Evolutionary conservation across 2,113 vertebrate species (phyloP).

Genomic region (Lophura nycthemera): DNA sequence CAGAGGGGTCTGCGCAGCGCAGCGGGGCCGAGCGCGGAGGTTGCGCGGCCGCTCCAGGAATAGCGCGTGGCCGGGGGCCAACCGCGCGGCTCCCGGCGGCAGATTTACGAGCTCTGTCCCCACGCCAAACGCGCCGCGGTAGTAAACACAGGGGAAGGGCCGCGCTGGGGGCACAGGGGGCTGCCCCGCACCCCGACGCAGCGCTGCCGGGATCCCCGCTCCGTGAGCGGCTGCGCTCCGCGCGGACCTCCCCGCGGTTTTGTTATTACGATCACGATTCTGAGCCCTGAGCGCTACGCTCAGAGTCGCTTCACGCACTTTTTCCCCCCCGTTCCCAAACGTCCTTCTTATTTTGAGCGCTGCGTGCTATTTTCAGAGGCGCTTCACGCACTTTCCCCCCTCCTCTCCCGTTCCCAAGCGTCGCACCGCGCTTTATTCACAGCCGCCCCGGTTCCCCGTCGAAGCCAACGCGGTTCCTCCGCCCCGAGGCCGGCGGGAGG

Average conservation of each 20-base stretch:
- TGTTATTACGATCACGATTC: too few relatives aligned
- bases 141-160: constrained; percentile 75
- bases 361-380: too few relatives aligned
- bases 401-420: neutral
- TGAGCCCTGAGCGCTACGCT: too few relatives aligned
- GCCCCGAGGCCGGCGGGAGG: neutral
- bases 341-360: neutral
- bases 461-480: neutral
- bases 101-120: constrained; percentile 77
- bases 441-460: neutral
- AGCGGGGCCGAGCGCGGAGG: neutral
- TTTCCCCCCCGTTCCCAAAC: neutral
- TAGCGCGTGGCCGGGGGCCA: constrained; percentile 78
- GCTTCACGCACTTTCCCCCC: too few relatives aligned
- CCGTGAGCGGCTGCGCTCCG: neutral
- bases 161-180: constrained; percentile 20
- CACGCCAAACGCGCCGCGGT: constrained; percentile 74
- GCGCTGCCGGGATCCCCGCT: neutral
- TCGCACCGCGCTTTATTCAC: neutral
- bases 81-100: constrained; percentile 72
- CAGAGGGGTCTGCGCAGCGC: too few relatives aligned
- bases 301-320: too few relatives aligned
- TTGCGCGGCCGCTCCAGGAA: constrained; percentile 76
- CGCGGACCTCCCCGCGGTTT: neutral
- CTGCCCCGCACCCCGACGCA: neutral